Percentiles rank a stretch among this genome's conserved stretches.
phyloP scores from a whole-genome alignment of 1,140 invertebrate genomes.

The Triops longicaudatus region DNA sequence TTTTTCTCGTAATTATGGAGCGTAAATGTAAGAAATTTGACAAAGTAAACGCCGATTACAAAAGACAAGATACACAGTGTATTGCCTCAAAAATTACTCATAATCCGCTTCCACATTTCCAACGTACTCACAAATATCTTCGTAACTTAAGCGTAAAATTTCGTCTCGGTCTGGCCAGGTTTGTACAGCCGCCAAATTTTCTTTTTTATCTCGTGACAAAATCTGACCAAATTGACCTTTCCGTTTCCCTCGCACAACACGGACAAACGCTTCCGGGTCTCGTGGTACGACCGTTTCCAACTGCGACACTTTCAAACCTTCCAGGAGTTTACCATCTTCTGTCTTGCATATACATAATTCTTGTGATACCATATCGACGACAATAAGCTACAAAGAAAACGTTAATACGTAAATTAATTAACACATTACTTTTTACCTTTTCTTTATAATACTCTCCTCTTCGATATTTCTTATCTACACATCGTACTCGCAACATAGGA shows the following conservation, averaged over 20 bases:
- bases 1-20: too few relatives aligned
- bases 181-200: constrained; percentile 26
- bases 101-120: constrained; percentile 24
- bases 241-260: constrained; percentile 39
- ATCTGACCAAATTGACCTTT: constrained; percentile 37
- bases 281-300: constrained; percentile 43
- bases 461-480: constrained; percentile 39
- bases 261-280: constrained; percentile 35
- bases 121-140: constrained; percentile 28
- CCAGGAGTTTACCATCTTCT: constrained; percentile 39
- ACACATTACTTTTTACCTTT: constrained; percentile 35
- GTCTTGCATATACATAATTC: constrained; percentile 40
- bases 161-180: constrained; percentile 29
- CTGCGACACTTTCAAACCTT: constrained; percentile 35
- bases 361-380: constrained; percentile 37
- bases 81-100: not conserved
- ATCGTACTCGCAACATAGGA: constrained; percentile 39
- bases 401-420: not conserved
- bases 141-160: constrained; percentile 27
- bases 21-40: too few relatives aligned
- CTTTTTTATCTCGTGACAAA: constrained; percentile 25
- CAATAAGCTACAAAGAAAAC: constrained; percentile 35
- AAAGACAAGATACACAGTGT: not conserved
- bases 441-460: constrained; percentile 41
- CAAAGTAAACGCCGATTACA: not conserved